These are phyloP conservation scores for Rhea pennata DNA, from an alignment of 2,113 vertebrate species.

Conservation along the genomic window DNA sequence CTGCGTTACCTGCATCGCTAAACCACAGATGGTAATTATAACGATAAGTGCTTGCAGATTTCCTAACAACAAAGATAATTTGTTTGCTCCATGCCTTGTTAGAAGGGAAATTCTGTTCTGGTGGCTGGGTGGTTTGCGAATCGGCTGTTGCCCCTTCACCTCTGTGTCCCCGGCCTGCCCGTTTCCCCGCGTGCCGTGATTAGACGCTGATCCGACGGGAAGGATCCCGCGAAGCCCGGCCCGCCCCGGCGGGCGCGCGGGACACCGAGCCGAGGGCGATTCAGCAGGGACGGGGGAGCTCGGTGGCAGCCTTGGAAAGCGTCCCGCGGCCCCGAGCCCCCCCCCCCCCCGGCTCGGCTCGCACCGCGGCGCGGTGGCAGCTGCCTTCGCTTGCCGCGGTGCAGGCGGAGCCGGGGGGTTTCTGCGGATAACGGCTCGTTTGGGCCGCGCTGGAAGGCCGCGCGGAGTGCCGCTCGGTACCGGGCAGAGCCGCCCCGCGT, in stretches of 20 bases:
- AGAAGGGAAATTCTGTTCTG: conserved; percentile 74
- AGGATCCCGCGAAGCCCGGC: background rate
- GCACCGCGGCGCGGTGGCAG: background rate
- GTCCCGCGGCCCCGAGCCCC: background rate
- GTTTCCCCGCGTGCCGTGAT: conserved; percentile 44
- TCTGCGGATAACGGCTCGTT: conserved; percentile 35
- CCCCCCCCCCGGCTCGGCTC: background rate
- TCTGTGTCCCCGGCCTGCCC: conserved; percentile 39
- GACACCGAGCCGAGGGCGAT: too few species aligned
- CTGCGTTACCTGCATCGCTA: conserved; percentile 76
- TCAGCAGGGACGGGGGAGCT: background rate
- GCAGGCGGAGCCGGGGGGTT: background rate
- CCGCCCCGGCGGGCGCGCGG: too few species aligned
- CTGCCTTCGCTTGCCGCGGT: background rate
- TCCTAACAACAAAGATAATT: conserved; percentile 83
- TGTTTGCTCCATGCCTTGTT: conserved; percentile 82
- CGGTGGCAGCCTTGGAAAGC: background rate
- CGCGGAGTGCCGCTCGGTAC: background rate
- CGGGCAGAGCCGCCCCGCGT: background rate
- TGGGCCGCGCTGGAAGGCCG: conserved; percentile 57
- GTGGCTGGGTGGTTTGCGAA: conserved; percentile 75
- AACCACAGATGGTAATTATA: conserved; percentile 82
- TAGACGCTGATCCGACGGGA: conserved; percentile 59
- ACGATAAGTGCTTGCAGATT: conserved; percentile 82
- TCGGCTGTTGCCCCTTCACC: conserved; percentile 75